These are phyloP conservation scores for Oreochromis tanganicae DNA, from an alignment of 2,113 vertebrate species.

Conservation along the genomic window DNA sequence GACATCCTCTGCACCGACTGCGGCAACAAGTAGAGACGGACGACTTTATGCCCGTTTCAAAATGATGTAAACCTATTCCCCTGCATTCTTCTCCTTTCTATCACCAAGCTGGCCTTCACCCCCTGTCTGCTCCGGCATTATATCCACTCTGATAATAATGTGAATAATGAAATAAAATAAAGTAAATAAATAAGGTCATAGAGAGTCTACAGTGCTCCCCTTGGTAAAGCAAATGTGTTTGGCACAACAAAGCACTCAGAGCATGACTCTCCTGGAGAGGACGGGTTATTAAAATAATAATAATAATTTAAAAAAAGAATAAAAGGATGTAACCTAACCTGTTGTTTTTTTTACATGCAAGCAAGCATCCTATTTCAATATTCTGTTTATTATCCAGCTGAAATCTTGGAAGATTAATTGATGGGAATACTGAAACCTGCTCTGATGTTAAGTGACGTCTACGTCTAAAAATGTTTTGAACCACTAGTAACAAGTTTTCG, in stretches of 20 bases:
- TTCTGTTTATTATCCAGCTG: neutral
- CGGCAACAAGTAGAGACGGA: conserved; percentile 78
- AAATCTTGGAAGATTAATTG: neutral
- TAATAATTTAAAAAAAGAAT: neutral
- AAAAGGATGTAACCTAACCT: neutral
- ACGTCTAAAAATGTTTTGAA: neutral
- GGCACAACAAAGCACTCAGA: neutral
- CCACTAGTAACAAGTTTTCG: neutral
- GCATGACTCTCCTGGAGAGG: neutral
- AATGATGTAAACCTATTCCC: neutral
- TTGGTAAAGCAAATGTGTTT: neutral
- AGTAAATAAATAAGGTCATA: neutral
- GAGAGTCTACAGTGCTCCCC: neutral
- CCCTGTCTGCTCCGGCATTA: accelerated
- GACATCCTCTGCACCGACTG: conserved; percentile 90
- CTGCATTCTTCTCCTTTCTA: neutral
- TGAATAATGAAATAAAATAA: neutral
- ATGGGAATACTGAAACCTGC: neutral
- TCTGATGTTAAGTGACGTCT: neutral
- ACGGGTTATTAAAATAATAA: neutral
- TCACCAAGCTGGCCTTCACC: neutral
- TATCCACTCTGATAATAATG: neutral
- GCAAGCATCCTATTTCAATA: neutral
- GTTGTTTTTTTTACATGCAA: neutral
- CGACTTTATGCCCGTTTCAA: neutral